Percentiles rank a stretch among this genome's conserved stretches.
phyloP scores from a whole-genome alignment of 2,888 invertebrate genomes.

The Lasius platythorax region DNA sequence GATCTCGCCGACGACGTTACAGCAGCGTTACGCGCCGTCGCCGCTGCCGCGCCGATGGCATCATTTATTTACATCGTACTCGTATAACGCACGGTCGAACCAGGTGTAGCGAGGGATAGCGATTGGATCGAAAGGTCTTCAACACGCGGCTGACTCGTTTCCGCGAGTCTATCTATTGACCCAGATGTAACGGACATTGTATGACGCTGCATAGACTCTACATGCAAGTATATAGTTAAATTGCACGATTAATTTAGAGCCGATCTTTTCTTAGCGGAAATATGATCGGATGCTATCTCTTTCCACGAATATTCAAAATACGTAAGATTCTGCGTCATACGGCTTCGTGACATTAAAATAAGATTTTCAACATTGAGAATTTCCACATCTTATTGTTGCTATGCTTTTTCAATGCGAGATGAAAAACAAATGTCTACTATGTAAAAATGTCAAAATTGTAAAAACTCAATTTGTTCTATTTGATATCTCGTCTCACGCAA shows the following conservation, averaged over 20 bases:
- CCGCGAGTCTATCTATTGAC: constrained; percentile 39
- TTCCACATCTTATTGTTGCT: not conserved
- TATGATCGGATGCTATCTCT: not conserved
- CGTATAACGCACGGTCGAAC: constrained; percentile 42
- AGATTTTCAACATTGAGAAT: not conserved
- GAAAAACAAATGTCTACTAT: not conserved
- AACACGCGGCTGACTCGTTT: constrained; percentile 47
- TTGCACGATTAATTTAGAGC: constrained; percentile 24
- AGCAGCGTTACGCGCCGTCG: constrained; percentile 17
- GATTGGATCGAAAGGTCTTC: constrained; percentile 56
- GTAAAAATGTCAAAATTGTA: not conserved
- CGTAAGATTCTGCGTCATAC: not conserved
- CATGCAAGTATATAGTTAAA: not conserved
- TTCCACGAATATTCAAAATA: too few species aligned
- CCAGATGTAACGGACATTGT: constrained; percentile 33
- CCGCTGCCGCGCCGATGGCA: constrained; percentile 2
- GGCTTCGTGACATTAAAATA: not conserved
- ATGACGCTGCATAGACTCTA: not conserved
- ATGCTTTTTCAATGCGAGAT: not conserved
- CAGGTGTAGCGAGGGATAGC: constrained; percentile 39
- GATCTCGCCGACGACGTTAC: constrained; percentile 32
- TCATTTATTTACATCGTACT: constrained; percentile 48
- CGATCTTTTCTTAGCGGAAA: not conserved
- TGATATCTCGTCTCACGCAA: not conserved
- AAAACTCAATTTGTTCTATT: not conserved